Percentiles rank a stretch among this genome's conserved stretches.
Conservation (phyloP, 2,888 invertebrate species). For the Hypercompe scribonia region DNA sequence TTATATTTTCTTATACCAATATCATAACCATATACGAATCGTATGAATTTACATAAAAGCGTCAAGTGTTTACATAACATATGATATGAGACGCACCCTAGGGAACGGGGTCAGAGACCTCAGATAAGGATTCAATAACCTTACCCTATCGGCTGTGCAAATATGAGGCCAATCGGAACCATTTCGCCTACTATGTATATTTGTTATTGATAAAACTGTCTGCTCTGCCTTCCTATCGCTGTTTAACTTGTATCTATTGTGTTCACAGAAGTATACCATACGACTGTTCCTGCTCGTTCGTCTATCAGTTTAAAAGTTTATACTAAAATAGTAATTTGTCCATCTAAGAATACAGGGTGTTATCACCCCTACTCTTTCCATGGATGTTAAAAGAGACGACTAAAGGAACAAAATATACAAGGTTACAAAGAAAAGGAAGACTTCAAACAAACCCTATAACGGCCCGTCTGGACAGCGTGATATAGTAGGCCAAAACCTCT, state of each 20-base stretch:
- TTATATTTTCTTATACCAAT: too few relatives aligned
- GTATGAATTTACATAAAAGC: constrained; percentile 26
- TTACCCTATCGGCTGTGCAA: constrained; percentile 64
- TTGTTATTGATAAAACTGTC: constrained; percentile 35
- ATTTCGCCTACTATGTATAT: constrained; percentile 26
- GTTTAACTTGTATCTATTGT: constrained; percentile 7
- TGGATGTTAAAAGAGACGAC: too few relatives aligned
- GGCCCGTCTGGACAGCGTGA: too few relatives aligned
- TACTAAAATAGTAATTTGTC: background rate
- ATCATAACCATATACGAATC: background rate
- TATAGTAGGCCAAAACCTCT: too few relatives aligned
- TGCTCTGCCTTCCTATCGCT: constrained; percentile 6
- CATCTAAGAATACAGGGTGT: background rate
- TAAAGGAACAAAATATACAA: too few relatives aligned
- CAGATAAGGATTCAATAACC: constrained; percentile 83
- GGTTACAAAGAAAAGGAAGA: too few relatives aligned
- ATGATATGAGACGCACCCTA: constrained; percentile 53
- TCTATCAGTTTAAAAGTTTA: background rate
- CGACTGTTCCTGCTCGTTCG: background rate
- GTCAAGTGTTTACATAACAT: constrained; percentile 54
- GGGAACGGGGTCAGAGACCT: constrained; percentile 64
- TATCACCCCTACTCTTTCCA: too few relatives aligned
- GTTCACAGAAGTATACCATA: background rate
- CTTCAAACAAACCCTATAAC: too few relatives aligned
- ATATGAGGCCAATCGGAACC: constrained; percentile 55